phyloP scores from a whole-genome alignment of 2,113 vertebrate species.

The Calyptomena viridis region DNA sequence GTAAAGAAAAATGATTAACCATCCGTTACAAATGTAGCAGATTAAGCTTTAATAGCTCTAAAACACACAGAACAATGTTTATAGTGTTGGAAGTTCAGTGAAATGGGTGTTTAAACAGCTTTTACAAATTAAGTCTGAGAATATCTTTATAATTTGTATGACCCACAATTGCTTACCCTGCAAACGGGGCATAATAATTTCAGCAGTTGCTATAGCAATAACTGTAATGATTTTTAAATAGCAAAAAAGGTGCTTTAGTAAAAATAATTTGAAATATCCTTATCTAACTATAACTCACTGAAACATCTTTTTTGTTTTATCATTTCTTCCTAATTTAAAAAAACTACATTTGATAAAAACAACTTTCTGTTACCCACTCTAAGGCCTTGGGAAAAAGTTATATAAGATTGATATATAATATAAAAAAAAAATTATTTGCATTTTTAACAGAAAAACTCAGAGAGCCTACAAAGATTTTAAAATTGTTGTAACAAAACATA shows the following conservation, averaged over 20 bases:
- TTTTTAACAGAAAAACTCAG: not conserved
- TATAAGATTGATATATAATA: not conserved
- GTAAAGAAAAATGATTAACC: not conserved
- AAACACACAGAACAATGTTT: not conserved
- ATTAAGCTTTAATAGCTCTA: not conserved
- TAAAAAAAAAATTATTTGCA: not conserved
- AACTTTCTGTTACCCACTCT: not conserved
- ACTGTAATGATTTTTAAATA: constrained; percentile 53
- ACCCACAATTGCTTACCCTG: constrained; percentile 3
- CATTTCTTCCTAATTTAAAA: not conserved
- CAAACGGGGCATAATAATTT: constrained; percentile 10
- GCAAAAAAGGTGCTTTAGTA: not conserved
- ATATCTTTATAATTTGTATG: constrained; percentile 36
- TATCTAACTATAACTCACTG: not conserved
- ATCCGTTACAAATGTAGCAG: not conserved
- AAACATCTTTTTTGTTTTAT: not conserved
- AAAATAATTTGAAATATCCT: constrained; percentile 14
- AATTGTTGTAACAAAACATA: not conserved
- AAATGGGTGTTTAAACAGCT: constrained; percentile 41
- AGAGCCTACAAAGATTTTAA: not conserved
- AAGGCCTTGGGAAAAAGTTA: not conserved
- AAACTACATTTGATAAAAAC: not conserved
- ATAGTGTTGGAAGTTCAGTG: not conserved
- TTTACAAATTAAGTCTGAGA: constrained; percentile 44
- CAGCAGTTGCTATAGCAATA: constrained; percentile 41